These are phyloP conservation scores for Noctuana brunneofusca DNA, from an alignment of 2,888 invertebrate species.

Conservation along the genomic window DNA sequence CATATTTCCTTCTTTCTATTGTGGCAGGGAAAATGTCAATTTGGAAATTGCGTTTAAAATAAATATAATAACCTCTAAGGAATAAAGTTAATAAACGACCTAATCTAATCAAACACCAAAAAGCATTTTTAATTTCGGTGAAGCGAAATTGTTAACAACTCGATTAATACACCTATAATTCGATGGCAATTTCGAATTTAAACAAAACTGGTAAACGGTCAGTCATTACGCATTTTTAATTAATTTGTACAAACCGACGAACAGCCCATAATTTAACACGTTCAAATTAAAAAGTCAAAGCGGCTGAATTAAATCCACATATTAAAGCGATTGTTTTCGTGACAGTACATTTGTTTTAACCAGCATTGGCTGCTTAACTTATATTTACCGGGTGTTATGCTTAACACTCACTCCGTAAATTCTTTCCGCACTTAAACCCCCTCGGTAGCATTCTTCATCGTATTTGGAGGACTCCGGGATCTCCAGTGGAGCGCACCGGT, in stretches of 20 bases:
- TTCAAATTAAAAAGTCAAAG: constrained; percentile 32
- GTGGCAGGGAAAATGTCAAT: no score
- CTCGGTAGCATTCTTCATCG: no score
- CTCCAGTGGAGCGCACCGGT: no score
- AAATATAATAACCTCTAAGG: no score
- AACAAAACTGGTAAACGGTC: constrained; percentile 24
- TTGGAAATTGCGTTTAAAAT: no score
- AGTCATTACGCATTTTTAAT: constrained; percentile 28
- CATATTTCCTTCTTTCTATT: no score
- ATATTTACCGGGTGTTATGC: background rate
- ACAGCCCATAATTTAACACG: constrained; percentile 32
- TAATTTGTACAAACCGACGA: constrained; percentile 32
- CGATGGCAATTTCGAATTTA: constrained; percentile 16
- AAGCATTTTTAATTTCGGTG: background rate
- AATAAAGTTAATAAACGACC: background rate
- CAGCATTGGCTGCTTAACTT: background rate
- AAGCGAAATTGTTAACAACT: constrained; percentile 9
- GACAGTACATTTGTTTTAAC: constrained; percentile 13
- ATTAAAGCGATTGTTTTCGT: constrained; percentile 23
- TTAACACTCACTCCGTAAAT: no score
- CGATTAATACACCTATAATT: constrained; percentile 24
- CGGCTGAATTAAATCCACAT: constrained; percentile 23
- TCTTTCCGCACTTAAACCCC: no score
- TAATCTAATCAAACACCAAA: background rate
- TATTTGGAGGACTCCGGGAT: no score